These are phyloP conservation scores for Aphelinus certus DNA, from an alignment of 1,140 invertebrate species.

Conservation along the genomic window DNA sequence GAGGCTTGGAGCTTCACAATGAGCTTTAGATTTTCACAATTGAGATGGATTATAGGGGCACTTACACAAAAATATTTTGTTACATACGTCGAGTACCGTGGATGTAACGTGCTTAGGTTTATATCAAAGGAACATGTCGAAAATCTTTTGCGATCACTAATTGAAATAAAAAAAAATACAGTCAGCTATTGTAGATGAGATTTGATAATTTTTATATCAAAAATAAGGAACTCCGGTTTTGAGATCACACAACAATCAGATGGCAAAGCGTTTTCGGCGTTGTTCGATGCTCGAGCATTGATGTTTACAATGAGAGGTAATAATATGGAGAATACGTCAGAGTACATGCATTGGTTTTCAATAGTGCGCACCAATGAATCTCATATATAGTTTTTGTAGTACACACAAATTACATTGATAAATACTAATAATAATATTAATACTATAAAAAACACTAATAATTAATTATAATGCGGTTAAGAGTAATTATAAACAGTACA, in stretches of 20 bases:
- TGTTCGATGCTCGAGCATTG: not conserved
- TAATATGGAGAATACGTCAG: not conserved
- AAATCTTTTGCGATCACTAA: too few relatives aligned
- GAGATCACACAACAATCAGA: not conserved
- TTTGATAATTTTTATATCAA: constrained; percentile 1
- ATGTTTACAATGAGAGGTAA: not conserved
- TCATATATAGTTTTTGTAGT: constrained; percentile 30
- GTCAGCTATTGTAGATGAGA: not conserved
- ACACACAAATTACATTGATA: constrained; percentile 32
- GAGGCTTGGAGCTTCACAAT: constrained; percentile 18
- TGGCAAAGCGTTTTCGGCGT: not conserved
- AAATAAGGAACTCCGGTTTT: not conserved
- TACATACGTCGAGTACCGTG: constrained; percentile 24
- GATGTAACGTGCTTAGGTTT: not conserved
- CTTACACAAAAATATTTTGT: constrained; percentile 26
- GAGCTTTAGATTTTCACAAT: constrained; percentile 22
- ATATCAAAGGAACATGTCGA: too few relatives aligned
- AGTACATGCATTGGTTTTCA: constrained; percentile 29
- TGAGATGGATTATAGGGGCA: constrained; percentile 18
- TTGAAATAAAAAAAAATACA: too few relatives aligned
- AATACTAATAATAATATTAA: constrained; percentile 30
- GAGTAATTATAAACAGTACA: constrained; percentile 31
- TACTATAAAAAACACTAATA: constrained; percentile 28
- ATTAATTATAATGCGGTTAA: constrained; percentile 25
- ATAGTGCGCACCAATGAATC: constrained; percentile 28